Conservation (phyloP, 2,797 vertebrate genomes). For the Megaceryle alcyon region DNA sequence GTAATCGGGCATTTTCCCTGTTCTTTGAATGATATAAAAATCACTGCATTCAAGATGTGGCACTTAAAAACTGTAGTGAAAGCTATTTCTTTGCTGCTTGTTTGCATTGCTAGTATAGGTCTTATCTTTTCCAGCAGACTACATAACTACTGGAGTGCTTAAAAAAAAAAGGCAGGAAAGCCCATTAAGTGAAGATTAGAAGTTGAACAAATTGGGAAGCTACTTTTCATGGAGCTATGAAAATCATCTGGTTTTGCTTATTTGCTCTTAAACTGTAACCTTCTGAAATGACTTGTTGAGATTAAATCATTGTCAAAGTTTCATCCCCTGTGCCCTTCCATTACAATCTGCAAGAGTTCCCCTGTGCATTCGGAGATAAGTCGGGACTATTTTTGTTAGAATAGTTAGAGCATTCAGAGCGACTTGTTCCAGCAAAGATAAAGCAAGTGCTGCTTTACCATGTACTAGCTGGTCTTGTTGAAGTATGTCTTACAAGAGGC, state of each 20-base stretch:
- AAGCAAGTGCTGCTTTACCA: constrained; percentile 59
- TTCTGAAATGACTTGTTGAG: constrained; percentile 38
- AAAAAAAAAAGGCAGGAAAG: neutral
- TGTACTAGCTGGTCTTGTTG: constrained; percentile 23
- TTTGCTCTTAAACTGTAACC: constrained; percentile 52
- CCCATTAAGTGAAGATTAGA: constrained; percentile 49
- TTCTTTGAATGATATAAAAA: constrained; percentile 15
- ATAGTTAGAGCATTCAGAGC: constrained; percentile 46
- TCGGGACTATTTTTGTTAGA: constrained; percentile 63
- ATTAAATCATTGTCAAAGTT: constrained; percentile 58
- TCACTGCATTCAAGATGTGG: neutral
- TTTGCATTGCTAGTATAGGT: constrained; percentile 36
- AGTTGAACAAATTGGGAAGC: constrained; percentile 59
- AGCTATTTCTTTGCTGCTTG: neutral
- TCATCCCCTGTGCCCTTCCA: constrained; percentile 50
- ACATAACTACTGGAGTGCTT: neutral
- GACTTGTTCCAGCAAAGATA: constrained; percentile 43
- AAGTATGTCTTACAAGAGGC: constrained; percentile 33
- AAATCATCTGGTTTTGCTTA: constrained; percentile 37
- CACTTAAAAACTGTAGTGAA: constrained; percentile 18
- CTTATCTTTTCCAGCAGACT: constrained; percentile 50
- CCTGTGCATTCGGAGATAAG: constrained; percentile 50
- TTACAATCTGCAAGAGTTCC: constrained; percentile 16
- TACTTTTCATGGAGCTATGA: constrained; percentile 20
- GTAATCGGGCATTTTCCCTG: neutral